A percentile compares a stretch with the other conserved stretches of the same genome.
These are phyloP conservation scores for Carpatolechia fugitivella DNA, from an alignment of 2,888 invertebrate genomes.

Conservation along the genomic window DNA sequence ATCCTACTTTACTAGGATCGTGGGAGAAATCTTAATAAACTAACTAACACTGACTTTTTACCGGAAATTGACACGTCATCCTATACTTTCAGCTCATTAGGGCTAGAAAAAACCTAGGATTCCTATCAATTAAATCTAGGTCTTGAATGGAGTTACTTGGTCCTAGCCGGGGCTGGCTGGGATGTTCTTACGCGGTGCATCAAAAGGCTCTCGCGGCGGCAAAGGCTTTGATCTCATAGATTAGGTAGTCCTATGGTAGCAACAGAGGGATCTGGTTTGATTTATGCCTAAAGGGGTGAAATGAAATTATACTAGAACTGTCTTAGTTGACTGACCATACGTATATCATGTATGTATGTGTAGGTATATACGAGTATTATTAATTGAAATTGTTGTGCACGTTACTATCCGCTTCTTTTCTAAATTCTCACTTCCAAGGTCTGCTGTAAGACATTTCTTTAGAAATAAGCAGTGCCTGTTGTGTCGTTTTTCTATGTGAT, in stretches of 20 bases:
- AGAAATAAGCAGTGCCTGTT: no score
- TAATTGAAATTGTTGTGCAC: no score
- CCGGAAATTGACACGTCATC: constrained; percentile 2
- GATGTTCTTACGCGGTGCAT: constrained; percentile 48
- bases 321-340: no score
- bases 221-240: constrained; percentile 41
- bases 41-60: background rate
- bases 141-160: constrained; percentile 17
- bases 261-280: background rate
- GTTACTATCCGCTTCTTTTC: no score
- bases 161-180: background rate
- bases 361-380: no score
- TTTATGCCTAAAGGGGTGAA: no score
- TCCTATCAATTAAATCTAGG: constrained; percentile 32
- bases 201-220: constrained; percentile 47
- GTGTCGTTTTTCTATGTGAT: no score
- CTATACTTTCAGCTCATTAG: constrained; percentile 2
- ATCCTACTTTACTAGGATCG: background rate
- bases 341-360: no score
- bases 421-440: no score
- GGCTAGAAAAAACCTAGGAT: constrained; percentile 16
- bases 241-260: constrained; percentile 17
- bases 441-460: no score
- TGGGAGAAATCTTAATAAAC: background rate
- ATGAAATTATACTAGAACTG: no score